These are phyloP conservation scores for Orthosia cruda DNA, from an alignment of 2,888 invertebrate species.

Conservation along the genomic window DNA sequence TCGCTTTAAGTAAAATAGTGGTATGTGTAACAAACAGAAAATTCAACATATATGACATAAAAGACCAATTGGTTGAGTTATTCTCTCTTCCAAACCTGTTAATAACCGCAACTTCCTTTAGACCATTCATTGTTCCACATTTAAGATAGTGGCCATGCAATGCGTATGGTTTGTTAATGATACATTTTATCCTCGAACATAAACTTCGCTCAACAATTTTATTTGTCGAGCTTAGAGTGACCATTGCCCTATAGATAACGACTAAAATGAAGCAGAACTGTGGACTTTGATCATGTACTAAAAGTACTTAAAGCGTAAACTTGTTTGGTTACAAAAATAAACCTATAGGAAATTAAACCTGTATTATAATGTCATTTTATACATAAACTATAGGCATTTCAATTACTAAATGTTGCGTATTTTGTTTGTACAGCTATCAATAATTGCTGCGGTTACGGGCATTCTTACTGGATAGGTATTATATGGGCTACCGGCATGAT, in stretches of 20 bases:
- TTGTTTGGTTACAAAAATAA: slow-evolving; percentile 2
- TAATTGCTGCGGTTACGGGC: slow-evolving; percentile 57
- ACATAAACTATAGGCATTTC: slow-evolving; percentile 29
- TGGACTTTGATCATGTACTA: slow-evolving; percentile 8
- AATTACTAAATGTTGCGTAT: slow-evolving; percentile 46
- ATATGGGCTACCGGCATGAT: slow-evolving; percentile 56
- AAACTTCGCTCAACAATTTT: not conserved
- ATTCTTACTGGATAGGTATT: slow-evolving; percentile 62
- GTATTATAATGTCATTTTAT: not conserved
- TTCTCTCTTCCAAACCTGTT: no score
- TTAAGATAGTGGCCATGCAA: not conserved
- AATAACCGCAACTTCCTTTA: not conserved
- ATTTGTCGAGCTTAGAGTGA: not conserved
- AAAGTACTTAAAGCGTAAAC: not conserved
- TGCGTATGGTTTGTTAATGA: not conserved
- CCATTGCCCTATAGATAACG: slow-evolving; percentile 1
- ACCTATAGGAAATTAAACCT: slow-evolving; percentile 26
- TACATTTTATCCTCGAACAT: not conserved
- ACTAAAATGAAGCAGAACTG: not conserved
- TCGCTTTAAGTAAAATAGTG: no score
- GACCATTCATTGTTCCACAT: not conserved
- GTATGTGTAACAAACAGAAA: no score
- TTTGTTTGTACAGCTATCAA: slow-evolving; percentile 61
- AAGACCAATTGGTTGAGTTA: no score
- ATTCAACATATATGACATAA: no score